These are phyloP conservation scores for Coregonus sp. DNA, from an alignment of 2,797 vertebrate genomes.

Conservation along the genomic window DNA sequence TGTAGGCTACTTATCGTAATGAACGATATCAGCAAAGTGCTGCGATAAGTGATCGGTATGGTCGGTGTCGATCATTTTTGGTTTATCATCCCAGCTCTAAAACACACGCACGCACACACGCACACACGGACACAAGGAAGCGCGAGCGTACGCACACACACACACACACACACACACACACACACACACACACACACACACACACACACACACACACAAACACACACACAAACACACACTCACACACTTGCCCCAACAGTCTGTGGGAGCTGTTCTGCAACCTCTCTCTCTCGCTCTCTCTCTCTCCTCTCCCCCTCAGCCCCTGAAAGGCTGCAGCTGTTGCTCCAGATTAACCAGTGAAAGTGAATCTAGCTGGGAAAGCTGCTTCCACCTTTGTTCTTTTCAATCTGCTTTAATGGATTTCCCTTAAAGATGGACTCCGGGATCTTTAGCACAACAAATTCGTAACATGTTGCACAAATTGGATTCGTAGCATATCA, in stretches of 20 bases:
- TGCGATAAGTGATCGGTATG: no score
- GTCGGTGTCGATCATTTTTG: no score
- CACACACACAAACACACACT: not conserved
- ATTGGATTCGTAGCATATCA: no score
- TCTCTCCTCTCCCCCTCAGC: slow-evolving; percentile 12
- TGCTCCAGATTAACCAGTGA: slow-evolving; percentile 65
- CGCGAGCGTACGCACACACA: no score
- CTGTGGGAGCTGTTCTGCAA: not conserved
- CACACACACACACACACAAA: not conserved
- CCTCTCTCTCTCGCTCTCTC: not conserved
- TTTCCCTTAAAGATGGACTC: slow-evolving; percentile 47
- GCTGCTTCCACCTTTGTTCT: slow-evolving; percentile 57
- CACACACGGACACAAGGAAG: no score
- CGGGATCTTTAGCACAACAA: slow-evolving; percentile 31
- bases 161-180: no score
- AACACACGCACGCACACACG: accelerated
- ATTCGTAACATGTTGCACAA: no score
- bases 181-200: no score
- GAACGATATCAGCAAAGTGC: no score
- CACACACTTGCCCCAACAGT: not conserved
- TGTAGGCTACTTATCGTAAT: no score
- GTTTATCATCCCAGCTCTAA: no score
- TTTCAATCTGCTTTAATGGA: slow-evolving; percentile 55
- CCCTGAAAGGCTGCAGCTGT: slow-evolving; percentile 62
- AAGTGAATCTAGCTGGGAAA: slow-evolving; percentile 72